Base-by-base conservation (phyloP, 2,888 invertebrate genomes). In the Blera fallax region DNA sequence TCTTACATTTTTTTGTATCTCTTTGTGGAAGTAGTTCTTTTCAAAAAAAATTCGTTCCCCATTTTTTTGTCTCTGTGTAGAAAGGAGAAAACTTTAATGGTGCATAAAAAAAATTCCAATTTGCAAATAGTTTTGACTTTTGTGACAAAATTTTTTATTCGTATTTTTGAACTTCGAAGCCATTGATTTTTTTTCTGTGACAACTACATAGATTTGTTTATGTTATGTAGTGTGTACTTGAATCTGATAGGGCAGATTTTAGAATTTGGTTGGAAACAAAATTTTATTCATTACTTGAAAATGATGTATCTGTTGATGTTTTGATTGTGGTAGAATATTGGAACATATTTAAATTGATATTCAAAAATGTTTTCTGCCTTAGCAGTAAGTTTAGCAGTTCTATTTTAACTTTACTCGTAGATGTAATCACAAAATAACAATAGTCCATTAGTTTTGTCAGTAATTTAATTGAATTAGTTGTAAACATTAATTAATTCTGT, bases 191-290 rank as follows among this genome's bases (percentile, higher is more conserved):
- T 74, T 32, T 56, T 43, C 40, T 67, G 52, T 29, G 10, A 60
- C 24, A n/a, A 50, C n/a, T n/a, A 50, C 16, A 27, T 72, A 45
- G 24, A 62, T 21, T 14, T 27, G 18, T 11, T 29, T 62, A 29
- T 16, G 34, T 67, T 69, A 29, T 65, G 56, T 56, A 76, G 37
- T 52, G 18, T 29, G 40, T 73, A 32, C 29, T 73, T 50, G n/a
- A 54, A n/a, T 64, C 72, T 72, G 79, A 48, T 79, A 79, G 64
- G 79, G 79, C 79, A 79, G 72, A 69, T 62, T 62, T 45, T 43
- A 78, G 62, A 78, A 62, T 69, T 43, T 74, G 27, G 5, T 52
- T 52, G 10, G 7, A 40, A 54, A 24, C 14, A 64, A 52, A 54
- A 45, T 32, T 21, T 18, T 1, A 27, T 21, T 16, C 1, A n/a